phyloP scores from a whole-genome alignment of 2,797 vertebrate species.

The Eidolon dupreanum region DNA sequence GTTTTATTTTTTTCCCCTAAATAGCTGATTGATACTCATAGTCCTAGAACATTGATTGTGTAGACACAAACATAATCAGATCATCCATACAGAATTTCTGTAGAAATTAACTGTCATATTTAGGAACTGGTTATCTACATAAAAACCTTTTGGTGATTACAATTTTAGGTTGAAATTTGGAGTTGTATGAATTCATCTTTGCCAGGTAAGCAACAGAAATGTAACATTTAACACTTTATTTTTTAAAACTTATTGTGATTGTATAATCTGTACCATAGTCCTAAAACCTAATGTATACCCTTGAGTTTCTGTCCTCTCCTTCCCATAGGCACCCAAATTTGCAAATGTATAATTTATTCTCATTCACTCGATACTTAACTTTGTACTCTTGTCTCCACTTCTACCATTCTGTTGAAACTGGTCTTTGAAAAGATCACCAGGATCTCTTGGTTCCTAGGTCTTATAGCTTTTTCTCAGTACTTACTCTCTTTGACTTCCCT shows the following conservation, averaged over 20 bases:
- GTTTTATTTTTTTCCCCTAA: neutral
- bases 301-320: conserved; percentile 15
- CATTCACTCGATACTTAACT: neutral
- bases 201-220: conserved; percentile 88
- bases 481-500: neutral
- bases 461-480: neutral
- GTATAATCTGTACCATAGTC: conserved; percentile 29
- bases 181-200: conserved; percentile 93
- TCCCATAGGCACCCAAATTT: neutral
- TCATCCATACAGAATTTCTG: conserved; percentile 5
- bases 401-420: neutral
- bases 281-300: neutral
- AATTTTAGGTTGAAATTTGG: conserved; percentile 92
- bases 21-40: neutral
- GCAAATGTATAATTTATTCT: conserved; percentile 26
- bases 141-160: conserved; percentile 66
- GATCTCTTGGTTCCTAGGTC: neutral
- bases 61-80: neutral
- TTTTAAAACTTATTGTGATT: conserved; percentile 36
- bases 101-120: conserved; percentile 49
- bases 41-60: neutral
- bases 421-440: neutral
- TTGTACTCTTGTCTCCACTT: neutral
- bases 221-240: conserved; percentile 43
- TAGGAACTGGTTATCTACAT: conserved; percentile 48